These are phyloP conservation scores for Psettodes erumei DNA, from an alignment of 2,113 vertebrate genomes.

Conservation along the genomic window DNA sequence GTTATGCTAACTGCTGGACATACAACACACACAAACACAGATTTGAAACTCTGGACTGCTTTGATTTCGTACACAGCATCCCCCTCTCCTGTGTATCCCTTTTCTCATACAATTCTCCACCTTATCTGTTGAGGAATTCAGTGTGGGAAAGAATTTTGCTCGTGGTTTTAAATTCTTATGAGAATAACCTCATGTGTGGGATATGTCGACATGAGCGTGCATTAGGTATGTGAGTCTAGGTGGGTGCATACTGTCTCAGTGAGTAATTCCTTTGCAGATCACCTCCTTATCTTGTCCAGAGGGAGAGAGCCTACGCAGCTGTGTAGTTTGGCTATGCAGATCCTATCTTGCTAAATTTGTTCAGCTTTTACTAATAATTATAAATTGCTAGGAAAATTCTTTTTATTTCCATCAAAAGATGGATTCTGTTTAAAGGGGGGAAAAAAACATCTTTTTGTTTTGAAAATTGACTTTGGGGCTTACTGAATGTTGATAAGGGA, in stretches of 20 bases:
- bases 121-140: slow-evolving; percentile 35
- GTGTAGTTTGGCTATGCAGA: slow-evolving; percentile 55
- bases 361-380: slow-evolving; percentile 48
- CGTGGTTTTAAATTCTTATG: slow-evolving; percentile 29
- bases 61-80: slow-evolving; percentile 27
- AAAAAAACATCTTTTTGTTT: slow-evolving; percentile 2
- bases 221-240: slow-evolving; percentile 48
- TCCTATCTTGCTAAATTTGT: slow-evolving; percentile 44
- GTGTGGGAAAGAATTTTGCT: slow-evolving; percentile 48
- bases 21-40: slow-evolving; percentile 38
- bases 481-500: slow-evolving; percentile 36
- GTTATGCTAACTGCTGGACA: slow-evolving; percentile 57
- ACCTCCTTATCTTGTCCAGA: slow-evolving; percentile 53
- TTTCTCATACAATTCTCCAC: neutral
- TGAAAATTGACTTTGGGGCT: slow-evolving; percentile 24
- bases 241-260: slow-evolving; percentile 51
- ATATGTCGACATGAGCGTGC: slow-evolving; percentile 40
- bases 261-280: slow-evolving; percentile 66
- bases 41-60: slow-evolving; percentile 3
- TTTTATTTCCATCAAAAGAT: slow-evolving; percentile 13
- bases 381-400: slow-evolving; percentile 43
- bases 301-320: slow-evolving; percentile 66
- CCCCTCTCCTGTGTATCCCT: neutral
- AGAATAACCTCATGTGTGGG: slow-evolving; percentile 41
- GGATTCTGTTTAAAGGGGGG: slow-evolving; percentile 7